phyloP scores from a whole-genome alignment of 2,888 invertebrate genomes.

The Sphecodes monilicornis region DNA sequence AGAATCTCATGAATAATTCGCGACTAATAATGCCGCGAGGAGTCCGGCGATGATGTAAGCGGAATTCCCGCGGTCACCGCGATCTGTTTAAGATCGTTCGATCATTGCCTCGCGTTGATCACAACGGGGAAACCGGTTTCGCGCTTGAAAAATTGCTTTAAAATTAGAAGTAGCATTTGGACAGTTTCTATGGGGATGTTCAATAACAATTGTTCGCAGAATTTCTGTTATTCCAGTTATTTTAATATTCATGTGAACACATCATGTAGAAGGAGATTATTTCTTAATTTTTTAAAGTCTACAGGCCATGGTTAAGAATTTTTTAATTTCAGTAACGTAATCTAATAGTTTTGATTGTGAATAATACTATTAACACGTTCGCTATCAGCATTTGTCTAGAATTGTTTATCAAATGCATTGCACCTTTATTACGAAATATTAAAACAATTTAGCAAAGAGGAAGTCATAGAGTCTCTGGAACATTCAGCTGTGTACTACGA shows the following conservation, averaged over 20 bases:
- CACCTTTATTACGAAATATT: too few relatives aligned
- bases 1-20: slow-evolving; percentile 53
- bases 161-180: background rate
- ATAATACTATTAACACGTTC: too few relatives aligned
- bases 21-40: background rate
- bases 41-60: slow-evolving; percentile 38
- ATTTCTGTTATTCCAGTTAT: background rate
- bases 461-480: too few relatives aligned
- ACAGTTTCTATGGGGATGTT: background rate
- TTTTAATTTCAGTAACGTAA: too few relatives aligned
- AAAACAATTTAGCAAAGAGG: too few relatives aligned
- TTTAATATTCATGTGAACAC: background rate
- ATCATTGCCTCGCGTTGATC: background rate
- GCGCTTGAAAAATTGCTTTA: background rate
- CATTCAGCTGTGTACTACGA: too few relatives aligned
- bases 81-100: slow-evolving; percentile 15
- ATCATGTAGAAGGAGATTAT: too few relatives aligned
- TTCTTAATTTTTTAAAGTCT: too few relatives aligned
- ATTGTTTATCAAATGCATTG: too few relatives aligned
- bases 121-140: background rate
- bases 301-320: too few relatives aligned
- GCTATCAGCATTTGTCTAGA: too few relatives aligned
- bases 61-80: slow-evolving; percentile 31
- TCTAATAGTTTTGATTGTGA: background rate
- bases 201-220: background rate